Percentiles rank a stretch among this genome's conserved stretches.
These are phyloP conservation scores for Drosophila elegans DNA, from an alignment of 1,140 invertebrate species.

Conservation along the genomic window DNA sequence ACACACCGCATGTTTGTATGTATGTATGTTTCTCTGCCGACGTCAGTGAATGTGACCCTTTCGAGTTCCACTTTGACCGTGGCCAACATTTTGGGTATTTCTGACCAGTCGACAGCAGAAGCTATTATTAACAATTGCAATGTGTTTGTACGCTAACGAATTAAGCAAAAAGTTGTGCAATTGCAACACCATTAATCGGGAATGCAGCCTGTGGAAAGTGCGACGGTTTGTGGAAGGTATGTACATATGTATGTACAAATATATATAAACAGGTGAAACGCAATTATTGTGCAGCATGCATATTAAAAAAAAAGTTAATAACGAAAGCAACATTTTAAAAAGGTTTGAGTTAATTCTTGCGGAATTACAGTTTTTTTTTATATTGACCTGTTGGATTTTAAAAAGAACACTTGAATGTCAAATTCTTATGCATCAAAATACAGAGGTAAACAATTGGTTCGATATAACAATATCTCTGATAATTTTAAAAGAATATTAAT, in stretches of 20 bases:
- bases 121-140: conserved; percentile 22
- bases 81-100: conserved; percentile 34
- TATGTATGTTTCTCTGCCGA: conserved; percentile 27
- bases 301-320: conserved; percentile 8
- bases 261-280: not conserved
- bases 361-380: no score
- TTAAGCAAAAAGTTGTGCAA: conserved; percentile 15
- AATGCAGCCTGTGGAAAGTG: conserved; percentile 23
- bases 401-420: no score
- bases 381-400: no score
- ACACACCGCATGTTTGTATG: not conserved
- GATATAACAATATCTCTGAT: no score
- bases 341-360: no score
- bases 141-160: conserved; percentile 4
- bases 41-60: conserved; percentile 48
- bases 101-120: conserved; percentile 15
- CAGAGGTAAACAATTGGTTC: no score
- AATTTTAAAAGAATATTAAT: no score
- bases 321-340: no score
- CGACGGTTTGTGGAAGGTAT: conserved; percentile 8
- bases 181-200: conserved; percentile 10
- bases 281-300: conserved; percentile 23
- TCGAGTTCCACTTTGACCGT: conserved; percentile 41
- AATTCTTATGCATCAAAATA: no score
- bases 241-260: not conserved